Evolutionary conservation across 2,797 vertebrate genomes (phyloP), one percentile per base, ranked within the genome.

Genomic region (Vespertilio murinus): DNA sequence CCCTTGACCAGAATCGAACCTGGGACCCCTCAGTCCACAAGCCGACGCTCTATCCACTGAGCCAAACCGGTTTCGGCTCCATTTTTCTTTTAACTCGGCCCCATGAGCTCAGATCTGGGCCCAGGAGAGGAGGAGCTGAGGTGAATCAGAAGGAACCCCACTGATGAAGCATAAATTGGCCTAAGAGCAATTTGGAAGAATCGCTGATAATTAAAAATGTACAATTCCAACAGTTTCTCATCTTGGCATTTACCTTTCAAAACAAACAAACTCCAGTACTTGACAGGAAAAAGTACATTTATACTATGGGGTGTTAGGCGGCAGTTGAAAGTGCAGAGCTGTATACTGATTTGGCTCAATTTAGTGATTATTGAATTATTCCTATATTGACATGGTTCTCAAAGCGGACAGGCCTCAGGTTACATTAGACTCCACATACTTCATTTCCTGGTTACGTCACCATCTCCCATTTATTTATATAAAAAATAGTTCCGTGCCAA

Each of bases 221-320:
- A 13, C 65, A 95, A 23, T 38, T 59, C 20, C 69, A 54, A 28
- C 1, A 45, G 13, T 38, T 54, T 11, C 28, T 38, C 40, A 67
- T 47, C 33, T 95, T 49, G 61, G 52, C 4, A 54, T 65, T 74
- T 87, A 84, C n/a, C 54, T 67, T 88, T 84, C n/a, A 59, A 94
- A 95, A 88, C 77, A 84, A 92, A 88, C 59, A 78, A 35, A 61
- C 22, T 88, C 18, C 10, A 42, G 42, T 10, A 42, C 10, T 71
- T 80, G 61, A 38, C 0, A 30, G 70, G 64, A 56, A 82, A 90
- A 91, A 23, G 14, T 42, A 6, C 22, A 25, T 40, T 42, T 70
- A 71, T 49, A 79, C 52, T 69, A n/a, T 1, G 47, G 20, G 56
- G 13, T 38, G 20, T 88, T 81, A 92, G 90, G 42, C 3, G 71